A percentile compares a stretch with the other conserved stretches of the same genome.
Conservation (phyloP, 2,888 invertebrate genomes). For the Ormyrus nitidulus region DNA sequence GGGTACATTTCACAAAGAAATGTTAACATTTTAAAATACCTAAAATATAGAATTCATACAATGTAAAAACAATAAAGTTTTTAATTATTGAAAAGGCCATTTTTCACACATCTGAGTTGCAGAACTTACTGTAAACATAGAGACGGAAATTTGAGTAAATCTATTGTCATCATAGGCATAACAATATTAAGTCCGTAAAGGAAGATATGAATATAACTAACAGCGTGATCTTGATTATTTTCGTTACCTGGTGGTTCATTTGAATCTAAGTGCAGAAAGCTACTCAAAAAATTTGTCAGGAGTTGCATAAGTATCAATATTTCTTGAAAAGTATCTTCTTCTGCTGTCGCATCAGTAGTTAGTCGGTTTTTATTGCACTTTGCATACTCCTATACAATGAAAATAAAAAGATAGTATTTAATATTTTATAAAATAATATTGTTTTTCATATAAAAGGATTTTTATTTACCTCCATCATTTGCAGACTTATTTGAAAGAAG, state of each 20-base stretch:
- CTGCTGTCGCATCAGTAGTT: slow-evolving; percentile 80
- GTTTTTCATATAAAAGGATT: background rate
- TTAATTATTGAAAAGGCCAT: background rate
- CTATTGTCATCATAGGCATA: slow-evolving; percentile 84
- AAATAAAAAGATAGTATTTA: background rate
- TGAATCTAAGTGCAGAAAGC: slow-evolving; percentile 9
- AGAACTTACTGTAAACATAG: slow-evolving; percentile 79
- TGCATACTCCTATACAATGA: slow-evolving; percentile 79
- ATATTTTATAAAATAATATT: slow-evolving; percentile 1
- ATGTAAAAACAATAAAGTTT: background rate
- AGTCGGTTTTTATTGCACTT: slow-evolving; percentile 81
- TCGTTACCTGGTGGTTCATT: slow-evolving; percentile 1
- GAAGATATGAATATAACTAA: slow-evolving; percentile 79
- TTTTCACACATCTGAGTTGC: background rate
- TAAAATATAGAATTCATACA: slow-evolving; percentile 49
- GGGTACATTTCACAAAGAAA: slow-evolving; percentile 82
- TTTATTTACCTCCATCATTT: slow-evolving; percentile 79
- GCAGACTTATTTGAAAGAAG: slow-evolving; percentile 82
- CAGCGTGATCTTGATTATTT: background rate
- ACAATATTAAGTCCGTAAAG: slow-evolving; percentile 83
- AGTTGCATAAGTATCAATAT: slow-evolving; percentile 88
- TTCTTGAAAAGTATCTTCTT: slow-evolving; percentile 86
- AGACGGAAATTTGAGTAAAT: slow-evolving; percentile 83
- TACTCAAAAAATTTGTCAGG: slow-evolving; percentile 79
- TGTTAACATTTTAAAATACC: slow-evolving; percentile 80